Percentiles rank a stretch among this genome's conserved stretches.
Conservation (phyloP, 53 echinoderm and acorn worm genomes). For the Arbacia lixula region DNA sequence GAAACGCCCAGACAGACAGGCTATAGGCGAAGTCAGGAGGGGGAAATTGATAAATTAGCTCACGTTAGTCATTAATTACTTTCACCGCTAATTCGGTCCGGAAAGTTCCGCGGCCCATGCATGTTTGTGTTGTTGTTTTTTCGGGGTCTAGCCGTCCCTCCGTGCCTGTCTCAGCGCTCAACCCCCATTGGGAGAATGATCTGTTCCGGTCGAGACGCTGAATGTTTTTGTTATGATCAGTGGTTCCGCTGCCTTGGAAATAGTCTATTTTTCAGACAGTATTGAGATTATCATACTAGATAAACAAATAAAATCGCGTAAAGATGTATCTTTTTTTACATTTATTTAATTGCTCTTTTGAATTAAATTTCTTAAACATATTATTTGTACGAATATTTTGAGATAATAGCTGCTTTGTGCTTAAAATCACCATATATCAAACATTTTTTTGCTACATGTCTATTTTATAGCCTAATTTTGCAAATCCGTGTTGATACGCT, state of each 20-base stretch:
- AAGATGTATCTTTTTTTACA: no score
- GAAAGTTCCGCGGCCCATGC: no score
- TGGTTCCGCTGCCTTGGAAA: neutral
- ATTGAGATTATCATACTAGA: no score
- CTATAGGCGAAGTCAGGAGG: constrained; percentile 19
- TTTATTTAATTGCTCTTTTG: no score
- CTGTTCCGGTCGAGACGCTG: constrained; percentile 31
- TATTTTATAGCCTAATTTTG: no score
- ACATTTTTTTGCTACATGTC: no score
- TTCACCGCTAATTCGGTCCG: neutral
- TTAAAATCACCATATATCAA: no score
- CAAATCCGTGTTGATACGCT: constrained; percentile 28
- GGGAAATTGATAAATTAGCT: constrained; percentile 43
- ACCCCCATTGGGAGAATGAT: constrained; percentile 8
- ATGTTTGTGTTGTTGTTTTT: no score
- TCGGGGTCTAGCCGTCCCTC: constrained; percentile 8
- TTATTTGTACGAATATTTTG: no score
- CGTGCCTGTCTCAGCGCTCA: constrained; percentile 4
- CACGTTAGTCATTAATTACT: constrained; percentile 38
- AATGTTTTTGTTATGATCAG: constrained; percentile 40
- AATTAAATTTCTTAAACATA: no score
- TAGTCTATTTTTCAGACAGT: neutral
- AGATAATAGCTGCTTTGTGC: no score
- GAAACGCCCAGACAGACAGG: constrained; percentile 18
- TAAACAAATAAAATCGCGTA: no score